Percentiles rank a stretch among this genome's conserved stretches.
Evolutionary conservation across 2,888 invertebrate genomes (phyloP).

Genomic region (Tinea semifulvella): DNA sequence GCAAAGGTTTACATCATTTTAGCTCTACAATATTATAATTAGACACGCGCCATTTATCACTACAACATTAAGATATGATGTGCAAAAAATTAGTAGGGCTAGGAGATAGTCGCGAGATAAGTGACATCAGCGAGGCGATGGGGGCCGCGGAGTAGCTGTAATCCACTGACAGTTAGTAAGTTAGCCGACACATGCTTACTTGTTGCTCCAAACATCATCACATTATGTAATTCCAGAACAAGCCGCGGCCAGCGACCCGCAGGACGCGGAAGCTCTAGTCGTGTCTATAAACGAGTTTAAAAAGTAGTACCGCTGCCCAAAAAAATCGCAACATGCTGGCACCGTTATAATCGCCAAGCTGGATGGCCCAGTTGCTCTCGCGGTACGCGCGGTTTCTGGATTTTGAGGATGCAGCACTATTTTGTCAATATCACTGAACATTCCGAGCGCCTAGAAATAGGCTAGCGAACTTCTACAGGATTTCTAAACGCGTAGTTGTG

Average conservation of each 20-base stretch:
- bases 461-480: conserved; percentile 48
- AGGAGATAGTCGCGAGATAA: conserved; percentile 61
- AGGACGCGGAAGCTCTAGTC: conserved; percentile 66
- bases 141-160: conserved; percentile 66
- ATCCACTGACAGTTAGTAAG: conserved; percentile 66
- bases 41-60: conserved; percentile 42
- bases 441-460: conserved; percentile 50
- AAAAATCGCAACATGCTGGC: conserved; percentile 69
- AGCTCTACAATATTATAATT: conserved; percentile 2
- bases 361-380: conserved; percentile 64
- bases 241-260: conserved; percentile 63
- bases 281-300: conserved; percentile 67
- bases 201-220: conserved; percentile 62
- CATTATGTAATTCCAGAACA: conserved; percentile 66
- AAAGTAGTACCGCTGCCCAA: conserved; percentile 68
- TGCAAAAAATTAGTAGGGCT: conserved; percentile 64
- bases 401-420: conserved; percentile 56
- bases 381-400: conserved; percentile 49
- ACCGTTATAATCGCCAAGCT: conserved; percentile 68
- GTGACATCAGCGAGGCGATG: conserved; percentile 67
- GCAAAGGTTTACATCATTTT: conserved; percentile 36
- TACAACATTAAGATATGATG: conserved; percentile 53
- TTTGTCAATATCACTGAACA: conserved; percentile 51
- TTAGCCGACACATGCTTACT: conserved; percentile 62
- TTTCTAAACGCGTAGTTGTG: conserved; percentile 66